Base-by-base conservation (phyloP, 2,797 vertebrate genomes). In the Astyanax mexicanus region DNA sequence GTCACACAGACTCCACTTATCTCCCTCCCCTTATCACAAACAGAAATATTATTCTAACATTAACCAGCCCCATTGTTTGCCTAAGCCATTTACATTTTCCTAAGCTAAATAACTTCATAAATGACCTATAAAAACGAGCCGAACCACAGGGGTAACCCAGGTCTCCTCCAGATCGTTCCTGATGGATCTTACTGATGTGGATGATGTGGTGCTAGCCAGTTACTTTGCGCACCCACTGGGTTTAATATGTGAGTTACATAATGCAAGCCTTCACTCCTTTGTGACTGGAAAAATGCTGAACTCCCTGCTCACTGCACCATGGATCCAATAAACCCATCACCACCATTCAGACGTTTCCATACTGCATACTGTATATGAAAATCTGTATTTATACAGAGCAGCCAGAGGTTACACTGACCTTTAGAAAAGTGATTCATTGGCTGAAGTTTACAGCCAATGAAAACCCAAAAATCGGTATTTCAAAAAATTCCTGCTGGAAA, bases 241-340 rank as follows among this genome's bases (percentile, higher is more conserved):
- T 86, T 70, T 86, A 75, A 85, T 86, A 78, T 76, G 69, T 15
- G 27, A 65, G 78, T 87, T 89, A 82, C 84, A 81, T 84, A 87
- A 85, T 79, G 65, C 51, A 77, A 64, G 54, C 75, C 47, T 77
- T 70, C 64, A 60, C 86, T 81, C 83, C 81, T 80, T 66, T 74
- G 73, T 52, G 79, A 74, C 79, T 84, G 44, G 80, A 85, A 86
- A 85, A 86, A 84, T 85, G 82, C 81, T 54, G 71, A 78, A 62
- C 74, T 84, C 81, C 61, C 52, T 42, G 84, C 32, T 76, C 80
- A 72, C 73, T 27, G 81, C 79, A 73, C 75, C 71, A 0, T 0
- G 9, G 61, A 80, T 84, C 67, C 81, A 79, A 55, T 87, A 92
- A 92, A 89, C 80, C 69, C 52, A 69, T 62, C 19, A 70, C 71